Evolutionary conservation across 2,113 vertebrate genomes (phyloP).

Genomic region (Osmerus eperlanus): DNA sequence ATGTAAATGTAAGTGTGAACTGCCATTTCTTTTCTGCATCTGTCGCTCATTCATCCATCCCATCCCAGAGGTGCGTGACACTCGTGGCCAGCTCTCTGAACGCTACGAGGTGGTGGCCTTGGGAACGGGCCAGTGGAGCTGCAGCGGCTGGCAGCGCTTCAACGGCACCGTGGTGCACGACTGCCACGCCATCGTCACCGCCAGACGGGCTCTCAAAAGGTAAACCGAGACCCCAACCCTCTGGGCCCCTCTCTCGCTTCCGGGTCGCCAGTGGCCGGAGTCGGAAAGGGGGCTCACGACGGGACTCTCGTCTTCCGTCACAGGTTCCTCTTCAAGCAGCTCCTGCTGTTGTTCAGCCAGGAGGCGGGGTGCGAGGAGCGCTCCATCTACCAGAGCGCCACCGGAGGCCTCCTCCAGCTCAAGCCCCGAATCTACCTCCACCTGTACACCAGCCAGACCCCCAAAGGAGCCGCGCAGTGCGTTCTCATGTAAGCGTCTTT

Average conservation of each 20-base stretch:
- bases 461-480: constrained; percentile 67
- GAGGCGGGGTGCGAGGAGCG: constrained; percentile 63
- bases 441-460: constrained; percentile 77
- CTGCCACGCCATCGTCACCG: constrained; percentile 75
- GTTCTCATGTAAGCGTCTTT: constrained; percentile 52
- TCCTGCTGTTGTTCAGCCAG: constrained; percentile 72
- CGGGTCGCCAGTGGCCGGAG: too few species aligned
- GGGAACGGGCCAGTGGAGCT: constrained; percentile 73
- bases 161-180: constrained; percentile 78
- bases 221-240: constrained; percentile 35
- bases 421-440: constrained; percentile 80
- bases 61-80: constrained; percentile 52
- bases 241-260: too few species aligned
- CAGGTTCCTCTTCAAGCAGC: constrained; percentile 86
- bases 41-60: background rate
- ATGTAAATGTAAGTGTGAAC: too few species aligned
- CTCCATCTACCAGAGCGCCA: constrained; percentile 72
- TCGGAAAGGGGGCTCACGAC: too few species aligned
- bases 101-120: constrained; percentile 78
- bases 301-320: background rate
- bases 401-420: constrained; percentile 69
- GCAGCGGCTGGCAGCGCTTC: constrained; percentile 71
- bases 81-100: constrained; percentile 49
- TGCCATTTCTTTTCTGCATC: too few species aligned
- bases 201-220: constrained; percentile 81